Conservation (phyloP, 1,140 invertebrate genomes). For the Stegodyphus dumicola region DNA sequence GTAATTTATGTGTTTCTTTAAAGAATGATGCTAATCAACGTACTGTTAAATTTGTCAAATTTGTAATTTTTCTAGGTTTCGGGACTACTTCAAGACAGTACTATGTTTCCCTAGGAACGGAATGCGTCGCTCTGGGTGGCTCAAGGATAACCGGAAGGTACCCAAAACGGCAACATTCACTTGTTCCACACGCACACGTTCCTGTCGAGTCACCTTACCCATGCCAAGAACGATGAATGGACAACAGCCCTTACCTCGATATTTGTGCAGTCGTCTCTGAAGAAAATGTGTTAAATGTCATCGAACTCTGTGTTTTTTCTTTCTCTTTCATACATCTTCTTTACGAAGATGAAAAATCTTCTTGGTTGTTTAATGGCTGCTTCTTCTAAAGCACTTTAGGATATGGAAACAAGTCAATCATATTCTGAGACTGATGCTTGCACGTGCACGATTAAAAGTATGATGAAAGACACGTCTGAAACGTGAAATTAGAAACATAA, state of each 20-base stretch:
- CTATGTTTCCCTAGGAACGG: conserved; percentile 28
- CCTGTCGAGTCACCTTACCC: conserved; percentile 39
- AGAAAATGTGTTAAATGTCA: not conserved
- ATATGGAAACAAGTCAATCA: too few relatives aligned
- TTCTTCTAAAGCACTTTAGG: too few relatives aligned
- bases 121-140: conserved; percentile 5
- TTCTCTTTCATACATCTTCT: not conserved
- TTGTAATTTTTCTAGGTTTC: conserved; percentile 20
- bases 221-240: conserved; percentile 20
- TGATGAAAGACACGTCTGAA: too few relatives aligned
- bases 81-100: conserved; percentile 47
- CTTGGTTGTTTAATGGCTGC: not conserved
- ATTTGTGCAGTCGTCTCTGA: conserved; percentile 40
- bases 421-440: too few relatives aligned
- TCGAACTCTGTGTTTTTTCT: not conserved
- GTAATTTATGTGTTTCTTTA: too few relatives aligned
- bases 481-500: too few relatives aligned
- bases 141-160: conserved; percentile 9
- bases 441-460: too few relatives aligned
- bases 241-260: conserved; percentile 1
- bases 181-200: conserved; percentile 29
- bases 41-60: too few relatives aligned
- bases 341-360: not conserved
- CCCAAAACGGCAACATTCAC: conserved; percentile 46
- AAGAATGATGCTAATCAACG: too few relatives aligned